A percentile compares a stretch with the other conserved stretches of the same genome.
Evolutionary conservation across 2,888 invertebrate genomes (phyloP).

Genomic region (Drosophila colorata): DNA sequence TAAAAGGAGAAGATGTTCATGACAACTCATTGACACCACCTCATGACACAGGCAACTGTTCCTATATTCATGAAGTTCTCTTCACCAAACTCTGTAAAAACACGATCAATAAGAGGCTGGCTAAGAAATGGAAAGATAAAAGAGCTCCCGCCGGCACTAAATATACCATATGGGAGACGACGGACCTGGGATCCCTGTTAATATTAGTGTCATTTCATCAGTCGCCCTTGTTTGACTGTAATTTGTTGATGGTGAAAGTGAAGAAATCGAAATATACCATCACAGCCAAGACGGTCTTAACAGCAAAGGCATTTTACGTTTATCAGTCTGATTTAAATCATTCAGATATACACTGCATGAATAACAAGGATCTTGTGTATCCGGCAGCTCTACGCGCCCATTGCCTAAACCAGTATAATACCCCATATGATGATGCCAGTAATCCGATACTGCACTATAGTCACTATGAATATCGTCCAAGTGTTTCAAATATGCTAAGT

Average conservation of each 20-base stretch:
- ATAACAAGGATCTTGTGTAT: neutral
- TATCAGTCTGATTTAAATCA: constrained; percentile 2
- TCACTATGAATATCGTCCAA: neutral
- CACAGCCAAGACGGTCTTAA: neutral
- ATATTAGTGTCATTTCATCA: constrained; percentile 12
- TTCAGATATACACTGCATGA: constrained; percentile 26
- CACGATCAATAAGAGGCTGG: neutral
- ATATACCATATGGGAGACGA: constrained; percentile 6
- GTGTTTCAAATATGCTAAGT: neutral
- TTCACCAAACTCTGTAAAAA: neutral
- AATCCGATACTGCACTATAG: constrained; percentile 24
- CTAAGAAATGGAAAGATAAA: neutral
- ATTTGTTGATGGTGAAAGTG: neutral
- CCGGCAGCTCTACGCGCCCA: constrained; percentile 12
- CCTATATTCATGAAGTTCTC: neutral
- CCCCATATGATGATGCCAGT: neutral
- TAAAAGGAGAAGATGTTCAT: neutral
- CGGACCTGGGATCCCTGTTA: neutral
- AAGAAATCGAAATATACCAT: neutral
- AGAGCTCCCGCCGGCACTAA: constrained; percentile 5
- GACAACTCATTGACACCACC: constrained; percentile 8
- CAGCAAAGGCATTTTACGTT: neutral
- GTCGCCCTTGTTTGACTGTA: constrained; percentile 7
- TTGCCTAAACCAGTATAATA: neutral
- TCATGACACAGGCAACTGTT: constrained; percentile 18